Base-by-base conservation (phyloP, 2,797 vertebrate species). In the Cyprinella venusta region DNA sequence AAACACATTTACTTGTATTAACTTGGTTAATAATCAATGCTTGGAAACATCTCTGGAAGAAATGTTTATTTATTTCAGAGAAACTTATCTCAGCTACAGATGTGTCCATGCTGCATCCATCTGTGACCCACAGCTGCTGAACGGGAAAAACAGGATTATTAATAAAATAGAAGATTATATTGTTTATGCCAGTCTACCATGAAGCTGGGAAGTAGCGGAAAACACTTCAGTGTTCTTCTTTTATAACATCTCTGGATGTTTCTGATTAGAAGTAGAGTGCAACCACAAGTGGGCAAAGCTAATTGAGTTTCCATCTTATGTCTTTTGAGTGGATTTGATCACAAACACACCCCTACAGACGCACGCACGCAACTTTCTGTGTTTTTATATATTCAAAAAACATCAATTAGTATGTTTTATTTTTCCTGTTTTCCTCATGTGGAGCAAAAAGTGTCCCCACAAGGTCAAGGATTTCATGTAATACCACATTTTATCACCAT, bases 271-370 rank as follows among this genome's bases (percentile, higher is more conserved):
- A 77, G 70, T 79, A 81, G 79, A 79, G 36, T 86, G 50, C 24
- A 48, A 50, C 81, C 70, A 69, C 38, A 84, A 84, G 80, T 33
- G 64, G 65, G 65, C 59, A 74, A 75, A 80, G 21, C 70, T 86
- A 87, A 88, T 86, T 88, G 80, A 87, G 80, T 85, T 86, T 87
- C 78, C 82, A 85, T 90, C 63, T 87, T 63, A 87, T 75, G 69
- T 79, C 78, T 74, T 88, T 81, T 76, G 48, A 83, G 72, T 80
- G 61, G 54, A 68, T 61, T 45, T 80, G 81, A 81, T 79, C 4
- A 33, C 48, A 15, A 30, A n/a, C 26, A 13, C 45, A 36, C n/a
- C 13, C 6, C n/a, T 3, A 7, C 63, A 13, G 1, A 9, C 8
- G 4, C 24, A 26, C 59, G 2, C 59, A 6, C n/a, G 13, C n/a